Base-by-base conservation (phyloP, 2,113 vertebrate genomes). In the Mirza zaza region DNA sequence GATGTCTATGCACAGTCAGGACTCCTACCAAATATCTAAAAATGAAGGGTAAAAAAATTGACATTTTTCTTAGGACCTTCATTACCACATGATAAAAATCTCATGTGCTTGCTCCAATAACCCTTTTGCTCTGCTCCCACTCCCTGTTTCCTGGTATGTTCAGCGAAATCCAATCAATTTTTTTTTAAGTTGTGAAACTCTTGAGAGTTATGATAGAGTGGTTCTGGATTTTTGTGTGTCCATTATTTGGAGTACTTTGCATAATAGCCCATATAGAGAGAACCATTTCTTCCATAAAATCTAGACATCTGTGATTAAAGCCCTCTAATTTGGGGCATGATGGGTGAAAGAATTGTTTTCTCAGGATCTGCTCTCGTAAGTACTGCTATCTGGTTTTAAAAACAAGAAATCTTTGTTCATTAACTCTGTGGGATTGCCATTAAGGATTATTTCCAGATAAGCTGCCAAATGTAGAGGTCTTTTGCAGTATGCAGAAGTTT, bases 371-470 rank as follows among this genome's bases (percentile, higher is more conserved):
- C 71, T 94, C 13, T 34, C 29, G 77, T 2, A 18, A 92, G 32
- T 77, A 86, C 48, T 97, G 27, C 29, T 87, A 83, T n/a, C 55
- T 90, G 52, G 68, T 87, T 88, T 92, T 90, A 71, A 45, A 94
- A 94, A 96, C 75, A 96, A 84, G 76, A 84, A 25, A 1, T 67
- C 10, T 86, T 89, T 94, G 61, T 61, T 95, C 39, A 82, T 96
- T 96, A 89, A 90, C 34, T 92, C 48, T 68, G 29, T 87, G 55
- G 45, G 27, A 13, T 94, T 94, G 81, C 14, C 27, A 79, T 87
- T 94, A 87, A 82, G 42, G 27, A 83, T 90, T 84, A 29, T 83
- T 96, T 93, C 21, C 68, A 94, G 11, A 87, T 29, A 95, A 12
- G 13, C 68, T 96, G 52, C n/a, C 48, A 87, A 89, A 83, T 87